These are phyloP conservation scores for Anolis sagrei DNA, from an alignment of 2,113 vertebrate genomes.

Conservation along the genomic window DNA sequence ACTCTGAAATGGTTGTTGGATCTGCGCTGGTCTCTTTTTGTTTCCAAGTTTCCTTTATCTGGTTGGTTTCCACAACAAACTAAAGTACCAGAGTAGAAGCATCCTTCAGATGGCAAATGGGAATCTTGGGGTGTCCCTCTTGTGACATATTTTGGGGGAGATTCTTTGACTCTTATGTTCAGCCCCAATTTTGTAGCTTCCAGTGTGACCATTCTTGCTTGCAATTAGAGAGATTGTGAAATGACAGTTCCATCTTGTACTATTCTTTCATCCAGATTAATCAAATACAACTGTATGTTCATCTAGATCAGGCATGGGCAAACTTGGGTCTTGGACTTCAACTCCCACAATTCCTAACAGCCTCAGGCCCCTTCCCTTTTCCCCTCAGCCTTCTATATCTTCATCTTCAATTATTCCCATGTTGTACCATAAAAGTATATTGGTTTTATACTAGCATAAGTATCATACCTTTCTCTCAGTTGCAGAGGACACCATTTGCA, in stretches of 20 bases:
- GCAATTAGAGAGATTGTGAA: background rate
- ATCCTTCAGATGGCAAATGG: background rate
- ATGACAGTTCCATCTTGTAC: background rate
- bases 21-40: constrained; percentile 23
- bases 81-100: constrained; percentile 3
- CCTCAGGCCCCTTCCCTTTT: no score
- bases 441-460: background rate
- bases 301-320: no score
- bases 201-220: background rate
- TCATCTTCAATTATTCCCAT: background rate
- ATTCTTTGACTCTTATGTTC: constrained; percentile 1
- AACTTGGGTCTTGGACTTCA: no score
- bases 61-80: constrained; percentile 44
- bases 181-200: background rate
- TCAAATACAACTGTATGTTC: no score
- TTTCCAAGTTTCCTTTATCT: constrained; percentile 39
- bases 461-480: no score
- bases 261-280: background rate
- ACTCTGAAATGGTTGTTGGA: background rate
- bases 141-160: background rate
- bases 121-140: background rate
- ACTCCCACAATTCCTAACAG: no score
- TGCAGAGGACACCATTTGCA: background rate
- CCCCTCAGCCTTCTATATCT: background rate
- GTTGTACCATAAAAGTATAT: background rate